phyloP scores from a whole-genome alignment of 2,113 vertebrate genomes.

The Sinocyclocheilus grahami region DNA sequence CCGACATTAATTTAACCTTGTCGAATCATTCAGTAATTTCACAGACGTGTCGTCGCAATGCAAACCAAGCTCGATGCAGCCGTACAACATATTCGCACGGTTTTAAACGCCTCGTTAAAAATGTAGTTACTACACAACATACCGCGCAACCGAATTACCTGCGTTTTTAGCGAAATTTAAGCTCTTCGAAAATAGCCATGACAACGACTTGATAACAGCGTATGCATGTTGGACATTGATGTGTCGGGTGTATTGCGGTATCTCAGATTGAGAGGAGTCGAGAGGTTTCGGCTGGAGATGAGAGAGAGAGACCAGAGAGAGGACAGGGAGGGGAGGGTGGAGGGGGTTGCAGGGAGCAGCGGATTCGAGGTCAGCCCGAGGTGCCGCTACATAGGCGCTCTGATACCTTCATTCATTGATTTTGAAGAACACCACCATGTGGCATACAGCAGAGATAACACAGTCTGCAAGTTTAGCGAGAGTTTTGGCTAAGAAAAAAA shows the following conservation, averaged over 20 bases:
- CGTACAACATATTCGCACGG: background rate
- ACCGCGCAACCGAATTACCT: constrained; percentile 30
- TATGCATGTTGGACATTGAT: constrained; percentile 47
- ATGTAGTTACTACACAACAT: background rate
- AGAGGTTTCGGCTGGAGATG: constrained; percentile 60
- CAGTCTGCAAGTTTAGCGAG: constrained; percentile 65
- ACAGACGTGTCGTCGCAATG: background rate
- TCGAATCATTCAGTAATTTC: background rate
- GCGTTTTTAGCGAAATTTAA: constrained; percentile 1
- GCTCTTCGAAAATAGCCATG: constrained; percentile 23
- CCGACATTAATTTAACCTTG: constrained; percentile 24
- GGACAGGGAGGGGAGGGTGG: constrained; percentile 48
- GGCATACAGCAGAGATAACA: constrained; percentile 88
- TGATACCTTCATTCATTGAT: constrained; percentile 79
- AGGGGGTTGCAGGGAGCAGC: constrained; percentile 43
- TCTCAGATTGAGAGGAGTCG: constrained; percentile 62
- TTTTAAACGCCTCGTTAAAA: background rate
- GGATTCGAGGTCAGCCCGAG: constrained; percentile 71
- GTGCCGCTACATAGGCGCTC: constrained; percentile 70
- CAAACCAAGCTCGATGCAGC: background rate
- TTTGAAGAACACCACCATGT: constrained; percentile 90
- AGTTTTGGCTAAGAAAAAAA: constrained; percentile 54
- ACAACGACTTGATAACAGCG: constrained; percentile 56
- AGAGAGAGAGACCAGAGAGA: constrained; percentile 44
- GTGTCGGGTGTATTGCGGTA: constrained; percentile 57